Evolutionary conservation across 2,888 invertebrate species (phyloP), one percentile per base, ranked within the genome.

Genomic region (Drosophila longiperda): DNA sequence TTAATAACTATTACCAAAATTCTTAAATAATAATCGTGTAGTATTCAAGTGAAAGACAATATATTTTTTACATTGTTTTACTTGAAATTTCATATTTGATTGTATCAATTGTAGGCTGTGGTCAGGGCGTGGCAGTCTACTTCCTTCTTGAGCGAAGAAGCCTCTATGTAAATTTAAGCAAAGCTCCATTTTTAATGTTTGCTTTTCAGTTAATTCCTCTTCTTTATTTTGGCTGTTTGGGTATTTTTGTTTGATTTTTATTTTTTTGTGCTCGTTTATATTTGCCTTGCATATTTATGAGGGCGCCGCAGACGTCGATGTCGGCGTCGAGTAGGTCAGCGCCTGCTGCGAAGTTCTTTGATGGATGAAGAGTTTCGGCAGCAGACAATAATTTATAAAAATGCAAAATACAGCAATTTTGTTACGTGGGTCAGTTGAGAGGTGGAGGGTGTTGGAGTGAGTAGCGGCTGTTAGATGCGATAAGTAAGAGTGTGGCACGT

Each of bases 251-350:
- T 50, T 42, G 12, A 12, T 49, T 57, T 38, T 57, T 38, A 34
- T 49, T 33, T 34, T 61, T 65, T 71, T 72, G 69, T 60, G 58
- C 55, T 82, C 80, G 83, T 75, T 86, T 87, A 81, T 79, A 88
- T 80, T 88, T 83, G 67, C 83, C 73, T 85, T 86, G 85, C 85
- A 88, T 85, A 85, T 85, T 87, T 87, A 88, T 86, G 75, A 87
- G 87, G 66, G 80, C 71, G 62, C 63, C 38, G 59, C 54, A 58
- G 67, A 42, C 57, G 63, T 63, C 50, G 57, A 58, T 23, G 62
- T 26, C 34, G 20, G n/a, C 42, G 26, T 36, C 40, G 61, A 61
- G 52, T n/a, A 17, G 32, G 36, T 52, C 38, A 29, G 36, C 66
- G 34, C 49, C 48, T 64, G 42, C 20, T 33, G 66, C 49, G 38